A percentile compares a stretch with the other conserved stretches of the same genome.
phyloP scores from a whole-genome alignment of 2,797 vertebrate species.

The Hydrophis major region DNA sequence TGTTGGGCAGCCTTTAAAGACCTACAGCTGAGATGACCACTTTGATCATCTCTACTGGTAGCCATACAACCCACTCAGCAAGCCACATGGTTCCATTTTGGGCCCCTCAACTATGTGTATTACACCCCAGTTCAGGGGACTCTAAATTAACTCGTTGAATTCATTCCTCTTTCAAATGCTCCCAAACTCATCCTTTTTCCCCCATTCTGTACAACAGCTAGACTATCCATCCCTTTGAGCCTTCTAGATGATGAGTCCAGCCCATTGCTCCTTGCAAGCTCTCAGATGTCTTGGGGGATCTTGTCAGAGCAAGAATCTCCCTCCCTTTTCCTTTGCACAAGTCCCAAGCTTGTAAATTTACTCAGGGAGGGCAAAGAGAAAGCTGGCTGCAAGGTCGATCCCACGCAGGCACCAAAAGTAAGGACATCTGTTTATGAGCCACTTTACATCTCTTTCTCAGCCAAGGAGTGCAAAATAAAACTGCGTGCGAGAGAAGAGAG shows the following conservation, averaged over 20 bases:
- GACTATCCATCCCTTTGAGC: constrained; percentile 37
- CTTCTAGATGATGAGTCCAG: constrained; percentile 39
- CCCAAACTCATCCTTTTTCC: neutral
- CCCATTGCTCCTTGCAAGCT: constrained; percentile 51
- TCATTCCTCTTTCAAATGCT: neutral
- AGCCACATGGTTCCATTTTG: neutral
- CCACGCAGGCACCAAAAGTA: neutral
- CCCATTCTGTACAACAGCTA: neutral
- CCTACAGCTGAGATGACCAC: too few species aligned
- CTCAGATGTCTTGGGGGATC: constrained; percentile 22
- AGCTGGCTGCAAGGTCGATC: constrained; percentile 31
- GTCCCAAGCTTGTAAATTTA: constrained; percentile 58
- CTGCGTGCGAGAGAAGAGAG: neutral
- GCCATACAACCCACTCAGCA: neutral
- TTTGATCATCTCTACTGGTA: neutral
- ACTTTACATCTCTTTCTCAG: constrained; percentile 43
- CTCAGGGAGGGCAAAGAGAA: constrained; percentile 50
- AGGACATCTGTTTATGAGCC: constrained; percentile 54
- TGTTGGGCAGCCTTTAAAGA: neutral
- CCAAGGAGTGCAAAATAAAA: constrained; percentile 34
- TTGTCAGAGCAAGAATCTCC: constrained; percentile 1
- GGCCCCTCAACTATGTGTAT: neutral
- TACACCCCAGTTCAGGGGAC: neutral
- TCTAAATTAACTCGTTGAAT: neutral
- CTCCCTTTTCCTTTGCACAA: neutral